phyloP scores from a whole-genome alignment of 2,113 vertebrate genomes.

The Microcebus jonahi region DNA sequence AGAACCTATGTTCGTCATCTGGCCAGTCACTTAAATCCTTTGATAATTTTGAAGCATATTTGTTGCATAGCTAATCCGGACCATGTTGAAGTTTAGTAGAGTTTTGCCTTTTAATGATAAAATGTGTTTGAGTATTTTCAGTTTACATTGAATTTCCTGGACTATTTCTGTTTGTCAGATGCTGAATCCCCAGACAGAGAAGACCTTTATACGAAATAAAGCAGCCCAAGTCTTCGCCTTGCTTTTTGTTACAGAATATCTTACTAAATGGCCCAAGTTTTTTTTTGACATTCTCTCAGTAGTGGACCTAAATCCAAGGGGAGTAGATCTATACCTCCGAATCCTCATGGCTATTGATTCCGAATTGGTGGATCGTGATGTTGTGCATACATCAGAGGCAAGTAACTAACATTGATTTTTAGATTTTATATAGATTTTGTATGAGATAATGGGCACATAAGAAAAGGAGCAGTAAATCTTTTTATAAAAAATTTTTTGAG shows the following conservation, averaged over 20 bases:
- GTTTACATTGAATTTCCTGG: slow-evolving; percentile 31
- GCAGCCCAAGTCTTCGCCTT: slow-evolving; percentile 98
- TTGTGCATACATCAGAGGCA: slow-evolving; percentile 94
- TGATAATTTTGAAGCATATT: not conserved
- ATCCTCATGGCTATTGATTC: slow-evolving; percentile 98
- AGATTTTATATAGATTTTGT: not conserved
- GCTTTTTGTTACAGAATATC: slow-evolving; percentile 96
- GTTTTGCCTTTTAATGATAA: not conserved
- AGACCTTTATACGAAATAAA: slow-evolving; percentile 99
- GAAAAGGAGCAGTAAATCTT: not conserved
- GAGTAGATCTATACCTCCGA: slow-evolving; percentile 96
- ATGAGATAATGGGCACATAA: not conserved
- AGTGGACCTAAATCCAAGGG: slow-evolving; percentile 94
- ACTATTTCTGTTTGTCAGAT: slow-evolving; percentile 86
- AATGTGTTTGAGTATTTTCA: not conserved
- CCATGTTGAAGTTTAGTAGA: not conserved
- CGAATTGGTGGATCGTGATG: slow-evolving; percentile 96
- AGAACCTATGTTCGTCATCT: not conserved
- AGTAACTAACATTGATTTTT: slow-evolving; percentile 57
- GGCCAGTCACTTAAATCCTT: not conserved
- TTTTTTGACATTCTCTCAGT: slow-evolving; percentile 97
- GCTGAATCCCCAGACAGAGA: slow-evolving; percentile 93
- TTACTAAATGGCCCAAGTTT: slow-evolving; percentile 98
- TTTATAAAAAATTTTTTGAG: not conserved
- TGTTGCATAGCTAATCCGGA: not conserved